phyloP scores from a whole-genome alignment of 1,140 invertebrate species.

The Drosophila parabipectinata region DNA sequence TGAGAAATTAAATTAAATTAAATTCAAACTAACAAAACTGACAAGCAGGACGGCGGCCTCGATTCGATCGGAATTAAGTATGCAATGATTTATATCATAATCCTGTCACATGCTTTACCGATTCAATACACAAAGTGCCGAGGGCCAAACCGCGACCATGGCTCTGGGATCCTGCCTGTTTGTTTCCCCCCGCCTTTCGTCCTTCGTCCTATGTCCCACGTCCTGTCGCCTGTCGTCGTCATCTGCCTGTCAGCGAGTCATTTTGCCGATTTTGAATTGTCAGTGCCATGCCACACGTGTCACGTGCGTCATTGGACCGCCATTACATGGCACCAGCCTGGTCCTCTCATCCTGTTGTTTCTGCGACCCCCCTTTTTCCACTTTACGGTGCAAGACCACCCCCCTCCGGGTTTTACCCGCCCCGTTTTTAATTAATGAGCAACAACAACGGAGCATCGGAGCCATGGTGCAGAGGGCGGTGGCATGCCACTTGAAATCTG shows the following conservation, averaged over 20 bases:
- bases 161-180: slow-evolving; percentile 11
- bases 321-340: slow-evolving; percentile 55
- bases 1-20: slow-evolving; percentile 11
- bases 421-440: slow-evolving; percentile 78
- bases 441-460: slow-evolving; percentile 35
- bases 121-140: slow-evolving; percentile 74
- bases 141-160: slow-evolving; percentile 19
- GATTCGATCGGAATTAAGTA: slow-evolving; percentile 60
- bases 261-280: slow-evolving; percentile 51
- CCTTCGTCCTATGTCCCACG: background rate
- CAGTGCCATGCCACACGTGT: slow-evolving; percentile 66
- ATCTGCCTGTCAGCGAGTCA: slow-evolving; percentile 56
- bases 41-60: background rate
- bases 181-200: background rate
- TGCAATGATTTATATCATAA: slow-evolving; percentile 78
- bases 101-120: slow-evolving; percentile 70
- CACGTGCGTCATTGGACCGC: slow-evolving; percentile 59
- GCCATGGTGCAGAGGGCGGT: slow-evolving; percentile 9
- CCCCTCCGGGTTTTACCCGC: background rate
- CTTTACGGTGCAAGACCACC: slow-evolving; percentile 1
- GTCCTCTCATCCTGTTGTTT: slow-evolving; percentile 35
- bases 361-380: slow-evolving; percentile 13
- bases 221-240: slow-evolving; percentile 23
- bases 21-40: slow-evolving; percentile 13
- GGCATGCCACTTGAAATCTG: slow-evolving; percentile 10